Conservation (phyloP, 2,797 vertebrate species). For the Arnoldichthys spilopterus region DNA sequence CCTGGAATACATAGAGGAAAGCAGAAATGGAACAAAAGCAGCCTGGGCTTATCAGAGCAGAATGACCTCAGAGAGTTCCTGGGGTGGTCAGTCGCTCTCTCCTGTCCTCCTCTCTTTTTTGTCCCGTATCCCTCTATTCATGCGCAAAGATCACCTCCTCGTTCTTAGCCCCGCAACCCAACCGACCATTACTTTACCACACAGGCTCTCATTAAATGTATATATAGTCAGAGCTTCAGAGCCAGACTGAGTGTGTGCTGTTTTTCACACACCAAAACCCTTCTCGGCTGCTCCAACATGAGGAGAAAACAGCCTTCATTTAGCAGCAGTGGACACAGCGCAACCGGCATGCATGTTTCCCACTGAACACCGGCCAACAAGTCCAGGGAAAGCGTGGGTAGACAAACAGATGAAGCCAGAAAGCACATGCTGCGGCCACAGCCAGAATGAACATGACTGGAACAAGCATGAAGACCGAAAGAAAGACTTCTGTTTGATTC, state of each 20-base stretch:
- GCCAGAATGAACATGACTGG: conserved; percentile 33
- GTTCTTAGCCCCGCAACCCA: conserved; percentile 68
- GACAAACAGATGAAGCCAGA: conserved; percentile 21
- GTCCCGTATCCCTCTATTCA: conserved; percentile 60
- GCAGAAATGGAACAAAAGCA: conserved; percentile 34
- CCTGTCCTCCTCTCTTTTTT: conserved; percentile 53
- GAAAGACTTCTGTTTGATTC: background rate
- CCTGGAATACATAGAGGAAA: conserved; percentile 48
- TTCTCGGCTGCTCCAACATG: conserved; percentile 34
- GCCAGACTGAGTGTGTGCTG: conserved; percentile 63
- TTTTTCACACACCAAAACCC: conserved; percentile 70
- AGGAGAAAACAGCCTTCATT: conserved; percentile 55
- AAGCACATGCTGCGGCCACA: conserved; percentile 3
- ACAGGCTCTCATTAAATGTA: conserved; percentile 84
- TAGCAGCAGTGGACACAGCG: conserved; percentile 46
- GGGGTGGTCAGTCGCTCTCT: conserved; percentile 12
- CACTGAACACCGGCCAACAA: conserved; percentile 29
- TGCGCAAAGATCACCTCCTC: conserved; percentile 73
- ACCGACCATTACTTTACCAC: conserved; percentile 78
- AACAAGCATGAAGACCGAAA: conserved; percentile 13
- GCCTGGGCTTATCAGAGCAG: conserved; percentile 7
- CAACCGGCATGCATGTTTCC: conserved; percentile 26
- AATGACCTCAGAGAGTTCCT: background rate
- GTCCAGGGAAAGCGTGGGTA: conserved; percentile 22
- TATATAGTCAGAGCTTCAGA: conserved; percentile 80